These are phyloP conservation scores for Triplophysa bombifrons DNA, from an alignment of 2,797 vertebrate species.

Conservation along the genomic window DNA sequence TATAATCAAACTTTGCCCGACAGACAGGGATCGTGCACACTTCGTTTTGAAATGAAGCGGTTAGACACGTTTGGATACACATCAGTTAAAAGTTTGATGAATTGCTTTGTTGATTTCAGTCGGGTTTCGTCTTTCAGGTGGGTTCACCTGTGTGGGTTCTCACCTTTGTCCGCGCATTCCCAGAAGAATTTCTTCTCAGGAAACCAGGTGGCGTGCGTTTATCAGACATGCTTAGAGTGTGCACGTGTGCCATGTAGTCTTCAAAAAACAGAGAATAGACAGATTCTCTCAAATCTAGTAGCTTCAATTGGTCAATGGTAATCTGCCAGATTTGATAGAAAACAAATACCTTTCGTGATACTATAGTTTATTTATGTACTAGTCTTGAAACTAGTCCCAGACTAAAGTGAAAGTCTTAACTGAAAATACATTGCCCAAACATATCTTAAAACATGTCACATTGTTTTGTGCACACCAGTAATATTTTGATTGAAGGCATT, in stretches of 20 bases:
- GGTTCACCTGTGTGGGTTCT: constrained; percentile 57
- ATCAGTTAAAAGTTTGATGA: background rate
- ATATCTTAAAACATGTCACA: too few species aligned
- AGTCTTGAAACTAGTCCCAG: too few species aligned
- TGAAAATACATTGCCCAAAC: too few species aligned
- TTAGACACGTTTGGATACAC: background rate
- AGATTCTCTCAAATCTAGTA: background rate
- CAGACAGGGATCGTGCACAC: constrained; percentile 18
- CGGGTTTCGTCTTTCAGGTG: background rate
- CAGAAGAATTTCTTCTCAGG: constrained; percentile 65
- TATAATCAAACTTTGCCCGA: constrained; percentile 12
- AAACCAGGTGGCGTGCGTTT: constrained; percentile 79
- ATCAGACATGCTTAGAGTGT: constrained; percentile 56
- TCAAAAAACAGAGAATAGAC: background rate
- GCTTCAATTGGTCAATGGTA: background rate
- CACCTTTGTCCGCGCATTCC: constrained; percentile 45
- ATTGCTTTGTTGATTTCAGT: background rate
- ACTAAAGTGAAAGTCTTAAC: too few species aligned
- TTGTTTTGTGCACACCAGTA: too few species aligned
- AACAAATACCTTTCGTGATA: background rate
- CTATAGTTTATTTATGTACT: background rate
- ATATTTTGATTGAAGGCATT: too few species aligned
- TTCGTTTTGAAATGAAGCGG: constrained; percentile 30
- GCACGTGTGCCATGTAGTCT: background rate
- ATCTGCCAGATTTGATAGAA: background rate